Base-by-base conservation (phyloP, 2,113 vertebrate genomes). In the Lipotes vexillifer region DNA sequence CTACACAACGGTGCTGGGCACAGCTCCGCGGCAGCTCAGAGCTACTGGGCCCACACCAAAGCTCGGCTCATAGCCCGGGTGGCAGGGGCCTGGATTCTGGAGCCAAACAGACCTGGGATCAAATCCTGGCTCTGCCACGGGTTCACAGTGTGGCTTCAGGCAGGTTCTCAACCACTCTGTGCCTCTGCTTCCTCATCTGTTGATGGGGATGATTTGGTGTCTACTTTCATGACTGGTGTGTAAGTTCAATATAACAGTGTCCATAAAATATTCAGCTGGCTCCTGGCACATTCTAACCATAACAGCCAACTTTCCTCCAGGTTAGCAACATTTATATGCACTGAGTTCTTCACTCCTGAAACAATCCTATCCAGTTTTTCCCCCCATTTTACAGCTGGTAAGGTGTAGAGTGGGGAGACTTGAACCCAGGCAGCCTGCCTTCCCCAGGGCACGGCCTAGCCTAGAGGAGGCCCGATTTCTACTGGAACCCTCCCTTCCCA, bases 121-220 rank as follows among this genome's bases (percentile, higher is more conserved):
- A 21, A 59, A 88, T 57, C 38, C 52, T 36, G 80, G 4, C 17
- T 12, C 71, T 87, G 41, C 49, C 23, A 10, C 0, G 0, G 66
- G 25, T 36, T 68, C 23, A 1, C 44, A 38, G 33, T 59, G 57
- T 46, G 81, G 14, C 82, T 77, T 63, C 69, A 69, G 82, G 91
- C 61, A 49, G 6, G 36, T 33, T 61, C 61, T 94, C 69, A n/a
- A 15, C 38, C 29, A 59, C 55, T 84, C 72, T 75, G 33, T 36
- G 8, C 57, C 65, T 52, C 72, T 2, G 6, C 23, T 49, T 86
- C 86, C 72, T 93, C 46, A 38, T n/a, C 75, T 57, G 23, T 7
- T 0, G 1, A 41, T 41, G 46, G 36, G 44, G 55, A n/a, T 12
- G 88, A 41, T 7, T 3, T 2, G n/a, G 31, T 17, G 44, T 65